Evolutionary conservation across 2,113 vertebrate species (phyloP), one percentile per base, ranked within the genome.

Genomic region (Oryzias curvinotus): DNA sequence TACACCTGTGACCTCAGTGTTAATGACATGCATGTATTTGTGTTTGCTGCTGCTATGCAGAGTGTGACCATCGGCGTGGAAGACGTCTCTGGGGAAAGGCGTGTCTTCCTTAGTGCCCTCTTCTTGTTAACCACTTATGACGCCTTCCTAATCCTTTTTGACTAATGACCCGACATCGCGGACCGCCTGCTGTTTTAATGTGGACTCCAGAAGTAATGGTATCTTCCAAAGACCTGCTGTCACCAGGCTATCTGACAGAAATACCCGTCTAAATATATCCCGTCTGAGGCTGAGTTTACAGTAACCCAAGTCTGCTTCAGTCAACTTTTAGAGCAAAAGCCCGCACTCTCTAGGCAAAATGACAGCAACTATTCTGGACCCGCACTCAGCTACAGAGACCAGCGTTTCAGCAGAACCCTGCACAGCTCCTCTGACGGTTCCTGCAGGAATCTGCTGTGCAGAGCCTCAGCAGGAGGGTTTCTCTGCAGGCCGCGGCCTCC

Each of bases 221-320:
- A 94, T 93, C 87, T 81, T 70, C 80, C 75, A 78, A 74, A 57
- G 83, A 81, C 77, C 77, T 48, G 88, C 86, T 85, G 82, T 81
- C 88, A 89, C 89, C 82, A 61, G 88, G 64, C 77, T 30, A 69
- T 62, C 74, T 69, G 81, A 70, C 89, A 66, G 80, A 89, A 90
- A 84, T 71, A 88, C 85, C 65, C 19, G 30, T 65, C 89, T 93
- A 93, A 91, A 91, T 89, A 91, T 93, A 93, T 77, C 89, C 64
- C 88, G 85, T 87, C 79, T 82, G 83, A 57, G 65, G 65, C 61
- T 64, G 68, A 16, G 60, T 58, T 77, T 68, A 60, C 74, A 68
- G 69, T 57, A 52, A 16, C 49, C 49, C 15, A 13, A 50, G 59
- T 74, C 14, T 44, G 43, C 55, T 58, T 30, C 36, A 18, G 60